These are phyloP conservation scores for Hypolimnas misippus DNA, from an alignment of 2,888 invertebrate genomes.

Conservation along the genomic window DNA sequence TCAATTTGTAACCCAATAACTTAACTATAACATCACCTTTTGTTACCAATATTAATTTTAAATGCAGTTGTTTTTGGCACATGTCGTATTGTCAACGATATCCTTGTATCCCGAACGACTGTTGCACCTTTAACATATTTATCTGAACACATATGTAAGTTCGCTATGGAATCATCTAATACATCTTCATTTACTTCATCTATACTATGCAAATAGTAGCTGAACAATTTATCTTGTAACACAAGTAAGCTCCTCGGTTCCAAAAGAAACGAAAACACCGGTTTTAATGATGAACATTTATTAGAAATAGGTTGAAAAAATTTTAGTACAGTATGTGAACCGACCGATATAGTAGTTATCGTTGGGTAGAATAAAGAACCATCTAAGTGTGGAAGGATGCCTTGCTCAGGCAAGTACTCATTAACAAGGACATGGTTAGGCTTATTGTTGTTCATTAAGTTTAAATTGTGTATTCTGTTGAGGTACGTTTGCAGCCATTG, in stretches of 20 bases:
- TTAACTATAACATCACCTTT: constrained; percentile 52
- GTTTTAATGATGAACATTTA: constrained; percentile 56
- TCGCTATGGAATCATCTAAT: constrained; percentile 84
- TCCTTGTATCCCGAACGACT: constrained; percentile 87
- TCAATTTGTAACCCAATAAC: neutral
- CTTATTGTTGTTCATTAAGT: constrained; percentile 87
- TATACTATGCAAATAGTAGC: constrained; percentile 93
- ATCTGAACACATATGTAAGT: constrained; percentile 86
- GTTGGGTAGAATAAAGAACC: constrained; percentile 97
- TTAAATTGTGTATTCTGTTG: constrained; percentile 86
- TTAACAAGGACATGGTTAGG: constrained; percentile 98
- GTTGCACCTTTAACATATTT: constrained; percentile 81
- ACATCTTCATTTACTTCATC: constrained; percentile 87
- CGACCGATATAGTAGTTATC: constrained; percentile 96
- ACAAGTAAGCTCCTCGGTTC: constrained; percentile 95
- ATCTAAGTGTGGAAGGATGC: constrained; percentile 98
- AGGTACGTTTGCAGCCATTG: constrained; percentile 91
- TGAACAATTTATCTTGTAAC: constrained; percentile 92
- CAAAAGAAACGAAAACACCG: constrained; percentile 90
- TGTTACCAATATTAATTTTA: constrained; percentile 86
- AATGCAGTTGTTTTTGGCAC: constrained; percentile 94
- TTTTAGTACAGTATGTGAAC: constrained; percentile 95
- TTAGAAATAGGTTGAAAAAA: constrained; percentile 86
- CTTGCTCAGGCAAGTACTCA: constrained; percentile 96
- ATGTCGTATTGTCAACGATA: constrained; percentile 96